These are phyloP conservation scores for Scaptomyza parva DNA, from an alignment of 2,888 invertebrate genomes.

Conservation along the genomic window DNA sequence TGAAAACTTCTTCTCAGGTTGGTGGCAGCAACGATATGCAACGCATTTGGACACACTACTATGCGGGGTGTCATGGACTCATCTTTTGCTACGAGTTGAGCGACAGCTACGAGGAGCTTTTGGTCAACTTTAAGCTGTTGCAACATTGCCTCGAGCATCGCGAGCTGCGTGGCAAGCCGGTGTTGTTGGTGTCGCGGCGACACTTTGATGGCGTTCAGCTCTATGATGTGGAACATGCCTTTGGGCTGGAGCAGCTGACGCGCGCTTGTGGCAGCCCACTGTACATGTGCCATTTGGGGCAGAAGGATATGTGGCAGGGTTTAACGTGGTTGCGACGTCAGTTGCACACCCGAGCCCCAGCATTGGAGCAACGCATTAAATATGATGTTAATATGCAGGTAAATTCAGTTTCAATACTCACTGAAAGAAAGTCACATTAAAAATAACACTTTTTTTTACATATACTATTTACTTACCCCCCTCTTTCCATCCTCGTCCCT, in stretches of 20 bases:
- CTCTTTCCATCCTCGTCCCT: background rate
- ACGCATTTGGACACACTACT: constrained; percentile 83
- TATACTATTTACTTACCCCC: background rate
- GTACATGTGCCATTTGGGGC: constrained; percentile 62
- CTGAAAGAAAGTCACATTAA: background rate
- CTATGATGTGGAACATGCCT: constrained; percentile 82
- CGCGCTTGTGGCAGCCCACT: constrained; percentile 60
- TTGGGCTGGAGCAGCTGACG: constrained; percentile 75
- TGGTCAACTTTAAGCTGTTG: constrained; percentile 66
- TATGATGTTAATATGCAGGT: constrained; percentile 79
- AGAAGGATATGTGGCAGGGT: constrained; percentile 32
- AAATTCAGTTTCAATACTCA: too few species aligned
- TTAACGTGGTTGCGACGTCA: constrained; percentile 64
- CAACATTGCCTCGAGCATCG: constrained; percentile 66
- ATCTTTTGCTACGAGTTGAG: constrained; percentile 82
- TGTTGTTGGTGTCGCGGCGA: constrained; percentile 79
- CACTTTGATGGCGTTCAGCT: constrained; percentile 74
- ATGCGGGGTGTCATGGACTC: constrained; percentile 61
- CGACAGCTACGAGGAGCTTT: constrained; percentile 52
- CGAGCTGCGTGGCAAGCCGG: constrained; percentile 77
- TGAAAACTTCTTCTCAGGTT: constrained; percentile 24
- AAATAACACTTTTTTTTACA: background rate
- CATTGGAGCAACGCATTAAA: constrained; percentile 64
- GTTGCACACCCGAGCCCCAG: constrained; percentile 51
- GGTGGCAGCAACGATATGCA: constrained; percentile 83